phyloP scores from a whole-genome alignment of 1,140 invertebrate genomes.

The Drosophila simulans region DNA sequence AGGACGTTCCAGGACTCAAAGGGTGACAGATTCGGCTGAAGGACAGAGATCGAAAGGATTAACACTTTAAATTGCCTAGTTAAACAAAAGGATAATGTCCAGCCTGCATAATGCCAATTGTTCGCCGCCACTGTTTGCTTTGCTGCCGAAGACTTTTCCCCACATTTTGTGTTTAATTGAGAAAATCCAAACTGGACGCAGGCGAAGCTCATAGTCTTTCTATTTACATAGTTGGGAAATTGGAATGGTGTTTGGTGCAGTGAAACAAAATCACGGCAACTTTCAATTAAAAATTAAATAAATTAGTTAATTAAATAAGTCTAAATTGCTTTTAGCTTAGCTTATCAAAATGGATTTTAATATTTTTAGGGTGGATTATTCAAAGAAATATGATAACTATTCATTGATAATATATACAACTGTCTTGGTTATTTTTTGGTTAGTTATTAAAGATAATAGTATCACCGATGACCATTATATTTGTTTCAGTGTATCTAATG shows the following conservation, averaged over 20 bases:
- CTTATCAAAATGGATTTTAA: no score
- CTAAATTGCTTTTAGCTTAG: no score
- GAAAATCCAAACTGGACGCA: slow-evolving; percentile 29
- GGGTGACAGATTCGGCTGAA: slow-evolving; percentile 41
- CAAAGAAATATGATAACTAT: no score
- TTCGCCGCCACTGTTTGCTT: slow-evolving; percentile 35
- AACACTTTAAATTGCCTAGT: slow-evolving; percentile 76
- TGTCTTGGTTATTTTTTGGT: no score
- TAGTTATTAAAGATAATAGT: no score
- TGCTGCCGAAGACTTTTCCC: slow-evolving; percentile 27
- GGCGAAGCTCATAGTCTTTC: slow-evolving; percentile 16
- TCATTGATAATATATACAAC: no score
- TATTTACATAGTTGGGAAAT: slow-evolving; percentile 24
- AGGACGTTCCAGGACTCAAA: slow-evolving; percentile 40
- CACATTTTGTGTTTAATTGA: slow-evolving; percentile 45
- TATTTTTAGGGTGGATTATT: no score
- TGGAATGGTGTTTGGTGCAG: background rate
- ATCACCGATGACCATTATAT: no score
- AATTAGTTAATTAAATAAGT: no score
- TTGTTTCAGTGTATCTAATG: slow-evolving; percentile 6
- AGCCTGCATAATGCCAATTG: slow-evolving; percentile 19
- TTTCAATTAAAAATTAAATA: no score
- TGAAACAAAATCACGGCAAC: background rate
- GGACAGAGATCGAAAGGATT: slow-evolving; percentile 71
- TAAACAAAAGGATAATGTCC: slow-evolving; percentile 57